Evolutionary conservation across 2,888 invertebrate species (phyloP).

Genomic region (Melolontha melolontha): DNA sequence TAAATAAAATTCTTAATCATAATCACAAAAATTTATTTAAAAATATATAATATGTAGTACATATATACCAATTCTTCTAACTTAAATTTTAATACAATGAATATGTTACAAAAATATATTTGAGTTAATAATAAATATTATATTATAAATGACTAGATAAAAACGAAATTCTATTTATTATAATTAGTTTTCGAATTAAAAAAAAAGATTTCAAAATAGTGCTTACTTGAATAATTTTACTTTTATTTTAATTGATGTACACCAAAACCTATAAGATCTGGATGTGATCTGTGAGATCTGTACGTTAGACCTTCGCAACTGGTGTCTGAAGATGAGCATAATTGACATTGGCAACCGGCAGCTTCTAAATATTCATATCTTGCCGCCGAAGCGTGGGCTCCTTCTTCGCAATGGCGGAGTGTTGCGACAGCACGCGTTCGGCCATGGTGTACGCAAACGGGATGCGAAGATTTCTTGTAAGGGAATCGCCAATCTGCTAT

Average conservation of each 20-base stretch:
- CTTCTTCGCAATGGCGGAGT: constrained; percentile 81
- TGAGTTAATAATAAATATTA: too few relatives aligned
- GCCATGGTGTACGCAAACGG: constrained; percentile 85
- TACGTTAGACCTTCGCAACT: constrained; percentile 77
- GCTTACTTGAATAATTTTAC: neutral
- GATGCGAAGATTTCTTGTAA: constrained; percentile 86
- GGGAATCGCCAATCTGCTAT: constrained; percentile 91
- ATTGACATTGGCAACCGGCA: constrained; percentile 78
- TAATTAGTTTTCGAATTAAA: too few relatives aligned
- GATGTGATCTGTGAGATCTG: constrained; percentile 65
- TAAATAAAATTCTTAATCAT: too few relatives aligned
- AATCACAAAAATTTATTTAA: too few relatives aligned
- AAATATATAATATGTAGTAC: too few relatives aligned
- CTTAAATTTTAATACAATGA: too few relatives aligned
- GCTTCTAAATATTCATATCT: constrained; percentile 85
- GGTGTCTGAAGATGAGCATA: constrained; percentile 76
- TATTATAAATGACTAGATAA: too few relatives aligned
- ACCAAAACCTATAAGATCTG: constrained; percentile 58
- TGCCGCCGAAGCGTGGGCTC: constrained; percentile 76
- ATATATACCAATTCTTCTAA: too few relatives aligned
- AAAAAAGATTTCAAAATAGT: too few relatives aligned
- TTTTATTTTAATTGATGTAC: constrained; percentile 26
- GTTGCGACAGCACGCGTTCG: constrained; percentile 74
- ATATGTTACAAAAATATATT: too few relatives aligned
- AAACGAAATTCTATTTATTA: too few relatives aligned